These are phyloP conservation scores for Lagria hirta DNA, from an alignment of 2,888 invertebrate species.

Conservation along the genomic window DNA sequence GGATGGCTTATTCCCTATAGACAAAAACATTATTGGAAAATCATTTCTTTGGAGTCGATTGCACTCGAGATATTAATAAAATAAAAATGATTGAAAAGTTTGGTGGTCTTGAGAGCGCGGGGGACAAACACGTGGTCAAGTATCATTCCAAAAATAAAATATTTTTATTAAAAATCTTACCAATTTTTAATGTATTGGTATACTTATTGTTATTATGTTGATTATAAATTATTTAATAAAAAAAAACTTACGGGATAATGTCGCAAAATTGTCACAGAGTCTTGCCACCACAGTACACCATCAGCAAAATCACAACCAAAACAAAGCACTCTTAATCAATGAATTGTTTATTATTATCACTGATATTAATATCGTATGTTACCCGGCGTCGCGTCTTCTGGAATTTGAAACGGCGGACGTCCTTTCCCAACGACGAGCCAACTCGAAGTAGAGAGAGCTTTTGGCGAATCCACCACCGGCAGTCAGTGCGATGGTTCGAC, in stretches of 20 bases:
- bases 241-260: no score
- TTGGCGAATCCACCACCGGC: slow-evolving; percentile 2
- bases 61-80: slow-evolving; percentile 21
- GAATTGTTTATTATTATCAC: no score
- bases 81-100: slow-evolving; percentile 17
- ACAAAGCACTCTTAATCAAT: no score
- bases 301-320: no score
- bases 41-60: slow-evolving; percentile 34
- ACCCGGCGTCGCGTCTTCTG: no score
- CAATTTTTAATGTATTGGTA: no score
- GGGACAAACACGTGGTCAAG: slow-evolving; percentile 6
- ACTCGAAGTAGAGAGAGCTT: slow-evolving; percentile 34
- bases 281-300: no score
- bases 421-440: slow-evolving; percentile 23
- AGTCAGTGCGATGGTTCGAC: slow-evolving; percentile 15
- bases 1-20: slow-evolving; percentile 35
- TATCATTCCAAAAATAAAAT: slow-evolving; percentile 2
- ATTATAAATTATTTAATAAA: no score
- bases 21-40: slow-evolving; percentile 34
- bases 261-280: no score
- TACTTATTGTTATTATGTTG: no score
- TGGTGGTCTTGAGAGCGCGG: neutral
- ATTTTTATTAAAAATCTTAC: neutral
- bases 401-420: slow-evolving; percentile 11
- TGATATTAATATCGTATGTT: no score